Conservation (phyloP, 2,113 vertebrate genomes). For the Dipodomys stephensi region DNA sequence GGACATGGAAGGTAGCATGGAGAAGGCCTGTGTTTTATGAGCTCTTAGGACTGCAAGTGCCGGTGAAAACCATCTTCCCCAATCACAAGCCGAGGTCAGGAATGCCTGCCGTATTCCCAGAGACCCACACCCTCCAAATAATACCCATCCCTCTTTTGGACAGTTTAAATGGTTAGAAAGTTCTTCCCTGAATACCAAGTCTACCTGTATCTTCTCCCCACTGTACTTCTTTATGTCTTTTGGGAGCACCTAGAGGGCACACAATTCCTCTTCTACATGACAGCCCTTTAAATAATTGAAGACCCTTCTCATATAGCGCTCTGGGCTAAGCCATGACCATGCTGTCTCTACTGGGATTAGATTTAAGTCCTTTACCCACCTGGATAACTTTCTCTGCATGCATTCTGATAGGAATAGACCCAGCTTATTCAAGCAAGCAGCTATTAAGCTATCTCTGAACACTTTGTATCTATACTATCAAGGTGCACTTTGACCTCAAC, state of each 20-base stretch:
- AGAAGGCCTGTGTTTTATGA: neutral
- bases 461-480: neutral
- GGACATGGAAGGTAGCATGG: neutral
- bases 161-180: slow-evolving; percentile 24
- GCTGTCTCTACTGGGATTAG: slow-evolving; percentile 33
- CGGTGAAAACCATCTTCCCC: neutral
- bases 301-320: slow-evolving; percentile 37
- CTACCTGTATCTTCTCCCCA: slow-evolving; percentile 32
- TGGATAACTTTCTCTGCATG: neutral
- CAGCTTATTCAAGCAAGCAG: slow-evolving; percentile 23
- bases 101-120: neutral
- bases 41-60: neutral
- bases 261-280: slow-evolving; percentile 55
- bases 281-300: slow-evolving; percentile 69
- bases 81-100: neutral
- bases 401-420: neutral
- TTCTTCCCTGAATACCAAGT: neutral
- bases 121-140: slow-evolving; percentile 4
- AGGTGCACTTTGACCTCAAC: slow-evolving; percentile 5
- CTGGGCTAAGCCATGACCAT: neutral
- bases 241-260: neutral
- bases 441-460: neutral
- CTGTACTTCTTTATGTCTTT: neutral
- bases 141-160: slow-evolving; percentile 36
- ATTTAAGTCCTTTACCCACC: slow-evolving; percentile 29